Evolutionary conservation across 1,140 invertebrate genomes (phyloP), one percentile per base, ranked within the genome.

Genomic region (Lethocerus indicus): DNA sequence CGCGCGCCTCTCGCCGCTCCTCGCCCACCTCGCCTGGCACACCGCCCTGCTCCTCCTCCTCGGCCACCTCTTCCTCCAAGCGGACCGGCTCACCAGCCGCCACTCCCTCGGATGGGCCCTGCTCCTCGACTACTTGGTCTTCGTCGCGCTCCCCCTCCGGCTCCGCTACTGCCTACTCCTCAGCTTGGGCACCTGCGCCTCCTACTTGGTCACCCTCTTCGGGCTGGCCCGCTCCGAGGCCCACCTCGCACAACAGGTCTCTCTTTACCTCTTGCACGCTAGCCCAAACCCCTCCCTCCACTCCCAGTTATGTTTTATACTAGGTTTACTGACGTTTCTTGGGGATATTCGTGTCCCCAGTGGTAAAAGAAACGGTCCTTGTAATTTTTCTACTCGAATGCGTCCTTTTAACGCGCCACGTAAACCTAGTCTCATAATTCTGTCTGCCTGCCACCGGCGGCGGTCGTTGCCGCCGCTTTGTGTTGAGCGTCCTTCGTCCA

Each of bases 41-140:
- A 60, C 73, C 1, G 68, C 76, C 32, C 76, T 72, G 59, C 62
- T 66, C 1, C 78, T 81, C 57, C 59, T 82, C 18, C 63, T 80
- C 16, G 63, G 67, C 35, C 67, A 70, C 51, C 60, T 76, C 46
- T 71, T 71, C 53, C 60, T 75, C 47, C 71, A 74, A 58, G 63
- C 64, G 48, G 69, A 71, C 35, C n/a, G n/a, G n/a, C 69, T 70
- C 52, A 71, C 69, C 4, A 66, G 70, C 18, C 63, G 70, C 43
- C 73, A 79, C 53, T 68, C 70, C 39, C 69, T 90, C 0, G 82
- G 80, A 21, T 89, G 85, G 84, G 72, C 81, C 16, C 65, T 88
- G 36, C 65, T 90, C n/a, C 63, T 87, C 42, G 78, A 84, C 52
- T 92, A 87, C 59, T 71, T 87, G n/a, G 75, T 85, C n/a, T 80